A percentile compares a stretch with the other conserved stretches of the same genome.
These are phyloP conservation scores for Amazona guildingii DNA, from an alignment of 2,113 vertebrate species.

Conservation along the genomic window DNA sequence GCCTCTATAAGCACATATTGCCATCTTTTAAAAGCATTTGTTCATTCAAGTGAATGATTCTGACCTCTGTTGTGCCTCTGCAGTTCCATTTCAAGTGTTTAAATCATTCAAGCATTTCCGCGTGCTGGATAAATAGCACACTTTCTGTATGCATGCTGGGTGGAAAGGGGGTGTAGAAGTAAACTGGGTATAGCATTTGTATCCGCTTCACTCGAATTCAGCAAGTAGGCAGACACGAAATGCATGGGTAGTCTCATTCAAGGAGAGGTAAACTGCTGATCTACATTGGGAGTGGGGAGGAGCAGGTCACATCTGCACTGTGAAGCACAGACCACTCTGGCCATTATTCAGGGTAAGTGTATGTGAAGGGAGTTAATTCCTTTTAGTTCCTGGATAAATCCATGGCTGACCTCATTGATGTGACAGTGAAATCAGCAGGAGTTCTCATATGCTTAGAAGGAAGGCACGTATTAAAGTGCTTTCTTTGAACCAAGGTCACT, in stretches of 20 bases:
- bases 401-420: conserved; percentile 30
- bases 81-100: neutral
- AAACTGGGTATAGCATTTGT: neutral
- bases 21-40: neutral
- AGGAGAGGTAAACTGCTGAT: neutral
- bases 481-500: conserved; percentile 37
- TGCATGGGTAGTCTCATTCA: neutral
- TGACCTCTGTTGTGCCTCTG: neutral
- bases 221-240: neutral
- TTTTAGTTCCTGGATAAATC: conserved; percentile 40
- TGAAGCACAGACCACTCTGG: neutral
- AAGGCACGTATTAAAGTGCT: neutral
- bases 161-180: neutral
- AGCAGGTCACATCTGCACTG: neutral
- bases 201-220: neutral
- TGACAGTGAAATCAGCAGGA: conserved; percentile 36
- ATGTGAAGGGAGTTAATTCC: conserved; percentile 40
- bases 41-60: neutral
- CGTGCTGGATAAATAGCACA: neutral
- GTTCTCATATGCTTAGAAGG: conserved; percentile 16
- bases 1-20: neutral
- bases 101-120: neutral
- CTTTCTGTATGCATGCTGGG: neutral
- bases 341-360: neutral
- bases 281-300: neutral